Evolutionary conservation across 2,888 invertebrate species (phyloP).

Genomic region (Rhogogaster chlorosoma): DNA sequence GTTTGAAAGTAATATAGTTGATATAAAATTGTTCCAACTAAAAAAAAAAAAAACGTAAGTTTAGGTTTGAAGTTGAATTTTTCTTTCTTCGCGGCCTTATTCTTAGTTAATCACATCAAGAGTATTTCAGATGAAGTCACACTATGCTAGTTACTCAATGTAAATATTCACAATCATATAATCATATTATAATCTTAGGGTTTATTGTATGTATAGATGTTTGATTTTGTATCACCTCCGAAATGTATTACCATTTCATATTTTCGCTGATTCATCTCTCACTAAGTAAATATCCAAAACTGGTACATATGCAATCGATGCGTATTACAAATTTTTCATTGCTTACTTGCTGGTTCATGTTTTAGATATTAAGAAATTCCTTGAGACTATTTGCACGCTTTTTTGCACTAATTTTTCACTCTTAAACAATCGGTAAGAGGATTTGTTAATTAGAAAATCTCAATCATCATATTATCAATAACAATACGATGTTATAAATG

Average conservation of each 20-base stretch:
- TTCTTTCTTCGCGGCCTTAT: slow-evolving; percentile 8
- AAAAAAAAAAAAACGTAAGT: not conserved
- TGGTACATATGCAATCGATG: not conserved
- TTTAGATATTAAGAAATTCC: not conserved
- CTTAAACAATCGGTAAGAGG: not conserved
- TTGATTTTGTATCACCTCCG: not conserved
- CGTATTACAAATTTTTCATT: not conserved
- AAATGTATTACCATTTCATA: not conserved
- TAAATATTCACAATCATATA: slow-evolving; percentile 9
- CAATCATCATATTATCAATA: not conserved
- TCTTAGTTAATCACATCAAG: not conserved
- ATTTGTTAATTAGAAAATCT: slow-evolving; percentile 4
- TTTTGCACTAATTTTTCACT: not conserved
- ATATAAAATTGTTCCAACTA: not conserved
- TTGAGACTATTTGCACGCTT: not conserved
- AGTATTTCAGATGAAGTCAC: slow-evolving; percentile 2
- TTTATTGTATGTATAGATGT: not conserved
- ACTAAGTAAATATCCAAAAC: not conserved
- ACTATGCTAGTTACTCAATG: slow-evolving; percentile 7
- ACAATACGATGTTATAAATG: not conserved
- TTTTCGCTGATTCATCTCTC: not conserved
- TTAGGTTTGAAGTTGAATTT: not conserved
- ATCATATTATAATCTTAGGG: not conserved
- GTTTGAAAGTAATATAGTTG: not conserved
- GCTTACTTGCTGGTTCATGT: not conserved